These are phyloP conservation scores for Calidris pugnax DNA, from an alignment of 2,113 vertebrate genomes.

Conservation along the genomic window DNA sequence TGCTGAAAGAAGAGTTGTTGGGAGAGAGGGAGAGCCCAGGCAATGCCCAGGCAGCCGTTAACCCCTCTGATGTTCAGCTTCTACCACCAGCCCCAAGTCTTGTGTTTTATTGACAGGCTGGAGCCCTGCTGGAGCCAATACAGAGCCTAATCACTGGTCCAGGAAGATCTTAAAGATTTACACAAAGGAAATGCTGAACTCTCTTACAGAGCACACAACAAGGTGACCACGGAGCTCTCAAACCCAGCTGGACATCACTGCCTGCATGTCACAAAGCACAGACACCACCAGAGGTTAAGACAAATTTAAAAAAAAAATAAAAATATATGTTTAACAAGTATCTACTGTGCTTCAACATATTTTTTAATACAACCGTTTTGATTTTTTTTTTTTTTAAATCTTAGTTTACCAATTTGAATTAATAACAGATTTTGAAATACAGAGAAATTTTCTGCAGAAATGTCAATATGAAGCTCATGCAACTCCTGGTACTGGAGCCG, in stretches of 20 bases:
- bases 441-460: background rate
- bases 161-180: background rate
- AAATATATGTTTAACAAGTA: background rate
- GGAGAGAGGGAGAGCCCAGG: background rate
- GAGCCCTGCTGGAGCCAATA: background rate
- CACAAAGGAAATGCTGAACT: background rate
- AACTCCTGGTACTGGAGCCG: background rate
- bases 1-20: background rate
- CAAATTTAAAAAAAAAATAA: background rate
- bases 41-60: background rate
- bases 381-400: background rate
- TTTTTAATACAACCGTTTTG: background rate
- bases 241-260: background rate
- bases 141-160: background rate
- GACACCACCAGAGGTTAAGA: background rate
- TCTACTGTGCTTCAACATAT: background rate
- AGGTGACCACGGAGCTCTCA: background rate
- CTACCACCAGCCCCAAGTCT: background rate
- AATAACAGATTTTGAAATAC: background rate
- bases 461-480: background rate
- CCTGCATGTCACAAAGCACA: background rate
- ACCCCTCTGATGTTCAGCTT: background rate
- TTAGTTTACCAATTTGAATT: background rate
- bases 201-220: background rate
- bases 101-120: background rate